Conservation (phyloP, 2,888 invertebrate genomes). For the Drosophila lacicola region DNA sequence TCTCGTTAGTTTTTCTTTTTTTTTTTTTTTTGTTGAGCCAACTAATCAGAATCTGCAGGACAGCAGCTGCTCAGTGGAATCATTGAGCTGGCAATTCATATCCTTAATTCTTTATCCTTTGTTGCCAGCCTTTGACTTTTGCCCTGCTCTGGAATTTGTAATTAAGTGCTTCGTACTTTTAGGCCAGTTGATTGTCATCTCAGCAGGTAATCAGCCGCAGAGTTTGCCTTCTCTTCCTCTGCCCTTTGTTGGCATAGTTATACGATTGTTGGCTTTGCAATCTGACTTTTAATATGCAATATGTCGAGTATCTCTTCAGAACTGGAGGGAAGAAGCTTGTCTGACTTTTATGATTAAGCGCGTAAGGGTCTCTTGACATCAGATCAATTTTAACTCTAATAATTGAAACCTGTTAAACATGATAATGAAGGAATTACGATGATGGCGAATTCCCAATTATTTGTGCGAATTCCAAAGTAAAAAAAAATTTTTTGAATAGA, state of each 20-base stretch:
- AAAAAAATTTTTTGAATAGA: no score
- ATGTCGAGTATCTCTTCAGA: conserved; percentile 8
- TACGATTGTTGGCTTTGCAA: conserved; percentile 38
- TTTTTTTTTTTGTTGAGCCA: conserved; percentile 5
- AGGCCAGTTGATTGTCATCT: conserved; percentile 19
- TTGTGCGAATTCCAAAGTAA: no score
- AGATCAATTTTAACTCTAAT: no score
- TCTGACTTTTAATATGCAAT: conserved; percentile 40
- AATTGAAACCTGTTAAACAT: no score
- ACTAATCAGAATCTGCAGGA: conserved; percentile 47
- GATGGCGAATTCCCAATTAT: no score
- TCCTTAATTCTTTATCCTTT: conserved; percentile 27
- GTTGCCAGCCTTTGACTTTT: conserved; percentile 19
- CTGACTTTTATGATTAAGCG: conserved; percentile 13
- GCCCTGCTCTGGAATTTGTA: conserved; percentile 42
- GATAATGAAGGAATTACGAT: no score
- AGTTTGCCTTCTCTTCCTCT: neutral
- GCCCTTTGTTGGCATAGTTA: conserved; percentile 24
- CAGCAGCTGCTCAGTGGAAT: conserved; percentile 19
- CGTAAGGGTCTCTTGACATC: neutral
- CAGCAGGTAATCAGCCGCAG: conserved; percentile 44
- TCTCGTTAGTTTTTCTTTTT: conserved; percentile 8
- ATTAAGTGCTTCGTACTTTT: conserved; percentile 44
- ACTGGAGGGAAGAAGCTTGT: conserved; percentile 1
- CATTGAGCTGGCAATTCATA: conserved; percentile 49